Evolutionary conservation across 1,140 invertebrate genomes (phyloP), one percentile per base, ranked within the genome.

Genomic region (Lithobius niger): DNA sequence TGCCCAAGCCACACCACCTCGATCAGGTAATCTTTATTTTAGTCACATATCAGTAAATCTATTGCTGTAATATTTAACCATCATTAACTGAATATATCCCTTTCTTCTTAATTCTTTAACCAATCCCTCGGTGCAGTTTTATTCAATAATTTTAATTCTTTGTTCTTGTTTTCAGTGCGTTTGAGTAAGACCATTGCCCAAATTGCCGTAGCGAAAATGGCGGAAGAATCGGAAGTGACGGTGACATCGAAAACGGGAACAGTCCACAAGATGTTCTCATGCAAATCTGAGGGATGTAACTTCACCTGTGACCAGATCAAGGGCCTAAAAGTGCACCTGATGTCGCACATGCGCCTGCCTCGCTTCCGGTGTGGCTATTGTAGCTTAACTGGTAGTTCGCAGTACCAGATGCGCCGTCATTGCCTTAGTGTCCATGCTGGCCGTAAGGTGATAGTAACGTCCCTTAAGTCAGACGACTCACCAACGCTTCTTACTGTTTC

Each of bases 281-380:
- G 48, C 19, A 25, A 4, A 3, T 19, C 25, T 50, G 48, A 50
- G n/a, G 48, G 48, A 13, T 50, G 48, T 50, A 24, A 24, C 25
- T 50, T 50, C 19, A 25, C 48, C 6, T 50, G 48, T 19, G 25
- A 27, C 13, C 48, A 50, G 19, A 13, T 25, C 6, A 50, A 50
- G 19, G 48, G 48, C 6, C 21, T 50, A 16, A 50, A 50, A 27
- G 48, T 50, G 3, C 48, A 50, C 27, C 6, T 50, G 3, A 26
- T 50, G 13, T 25, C 48, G 6, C 48, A 50, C 27, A n/a, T 50
- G 16, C 48, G 48, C 24, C 21, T 26, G 27, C 4, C 48, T 26
- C 10, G 21, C 25, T 50, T 26, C 25, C 48, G 24, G 4, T 50
- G 48, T 27, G 48, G 48, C n/a, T 50, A 50, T 26, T 50, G 48